A percentile compares a stretch with the other conserved stretches of the same genome.
Conservation (phyloP, 2,113 vertebrate genomes). For the Kryptolebias marmoratus region DNA sequence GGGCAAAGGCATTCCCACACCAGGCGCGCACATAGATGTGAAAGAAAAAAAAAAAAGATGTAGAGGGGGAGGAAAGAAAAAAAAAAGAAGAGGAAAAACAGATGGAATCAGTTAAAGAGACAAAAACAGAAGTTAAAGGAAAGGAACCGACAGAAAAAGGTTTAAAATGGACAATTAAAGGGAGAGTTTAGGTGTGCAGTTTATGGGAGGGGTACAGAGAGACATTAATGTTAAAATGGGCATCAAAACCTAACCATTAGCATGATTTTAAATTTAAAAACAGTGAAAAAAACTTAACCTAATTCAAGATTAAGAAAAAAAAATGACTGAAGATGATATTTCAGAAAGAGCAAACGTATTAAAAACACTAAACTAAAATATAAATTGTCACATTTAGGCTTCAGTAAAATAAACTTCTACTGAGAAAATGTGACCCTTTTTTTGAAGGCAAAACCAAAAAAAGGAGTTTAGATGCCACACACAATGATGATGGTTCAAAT, state of each 20-base stretch:
- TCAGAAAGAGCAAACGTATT: no score
- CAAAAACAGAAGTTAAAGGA: background rate
- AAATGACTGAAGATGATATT: background rate
- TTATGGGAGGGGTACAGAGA: conserved; percentile 27
- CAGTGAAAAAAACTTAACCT: background rate
- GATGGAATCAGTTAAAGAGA: conserved; percentile 14
- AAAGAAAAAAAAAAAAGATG: conserved; percentile 31
- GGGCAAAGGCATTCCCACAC: conserved; percentile 42
- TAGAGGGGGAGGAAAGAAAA: conserved; percentile 4
- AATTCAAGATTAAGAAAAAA: background rate
- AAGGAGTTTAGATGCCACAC: conserved; percentile 1
- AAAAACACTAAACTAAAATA: background rate
- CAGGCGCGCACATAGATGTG: conserved; percentile 10
- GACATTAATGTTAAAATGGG: conserved; percentile 47
- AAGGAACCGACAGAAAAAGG: background rate
- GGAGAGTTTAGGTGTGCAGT: conserved; percentile 41
- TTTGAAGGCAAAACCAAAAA: background rate
- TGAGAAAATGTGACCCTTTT: background rate
- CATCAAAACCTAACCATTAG: background rate
- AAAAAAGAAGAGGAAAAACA: conserved; percentile 1
- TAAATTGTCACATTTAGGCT: background rate
- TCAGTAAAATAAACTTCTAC: background rate
- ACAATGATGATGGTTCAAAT: background rate
- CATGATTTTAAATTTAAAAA: conserved; percentile 2
- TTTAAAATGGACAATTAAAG: background rate